A percentile compares a stretch with the other conserved stretches of the same genome.
Evolutionary conservation across 37 sponge, comb jelly and placozoan genomes (phyloP).

Genomic region (Corticium candelabrum): DNA sequence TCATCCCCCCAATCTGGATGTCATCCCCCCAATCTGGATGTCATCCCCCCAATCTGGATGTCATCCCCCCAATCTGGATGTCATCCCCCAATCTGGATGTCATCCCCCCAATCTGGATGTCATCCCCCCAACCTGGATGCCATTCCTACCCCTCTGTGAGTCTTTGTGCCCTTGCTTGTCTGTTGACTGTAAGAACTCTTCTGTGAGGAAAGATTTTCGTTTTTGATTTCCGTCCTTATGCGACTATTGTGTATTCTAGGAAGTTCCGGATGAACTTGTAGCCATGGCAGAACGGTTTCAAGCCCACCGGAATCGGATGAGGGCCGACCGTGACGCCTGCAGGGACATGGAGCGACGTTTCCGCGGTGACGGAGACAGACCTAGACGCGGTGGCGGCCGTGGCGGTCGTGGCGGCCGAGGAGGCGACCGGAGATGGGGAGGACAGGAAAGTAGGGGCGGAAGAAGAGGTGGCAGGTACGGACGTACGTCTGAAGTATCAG

Average conservation of each 20-base stretch:
- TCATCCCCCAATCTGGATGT: too few relatives aligned
- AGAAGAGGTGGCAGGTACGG: not conserved
- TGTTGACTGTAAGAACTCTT: too few relatives aligned
- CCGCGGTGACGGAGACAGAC: not conserved
- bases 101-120: too few relatives aligned
- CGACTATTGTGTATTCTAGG: not conserved
- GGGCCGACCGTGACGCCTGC: too few relatives aligned
- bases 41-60: too few relatives aligned
- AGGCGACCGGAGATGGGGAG: not conserved
- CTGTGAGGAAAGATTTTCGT: too few relatives aligned
- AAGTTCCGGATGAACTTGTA: not conserved
- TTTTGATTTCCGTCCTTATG: not conserved
- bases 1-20: too few relatives aligned
- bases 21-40: too few relatives aligned
- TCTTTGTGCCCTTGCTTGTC: too few relatives aligned
- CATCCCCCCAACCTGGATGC: not conserved
- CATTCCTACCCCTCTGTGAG: not conserved
- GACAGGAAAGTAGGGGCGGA: not conserved
- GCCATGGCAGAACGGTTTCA: constrained; percentile 1
- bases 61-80: too few relatives aligned
- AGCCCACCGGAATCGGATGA: not conserved
- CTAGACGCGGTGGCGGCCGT: constrained; percentile 2
- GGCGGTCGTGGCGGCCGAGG: not conserved
- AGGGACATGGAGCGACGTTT: too few relatives aligned
- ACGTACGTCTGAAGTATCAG: too few relatives aligned